Conservation (phyloP, 2,113 vertebrate genomes). For the Pionites leucogaster region DNA sequence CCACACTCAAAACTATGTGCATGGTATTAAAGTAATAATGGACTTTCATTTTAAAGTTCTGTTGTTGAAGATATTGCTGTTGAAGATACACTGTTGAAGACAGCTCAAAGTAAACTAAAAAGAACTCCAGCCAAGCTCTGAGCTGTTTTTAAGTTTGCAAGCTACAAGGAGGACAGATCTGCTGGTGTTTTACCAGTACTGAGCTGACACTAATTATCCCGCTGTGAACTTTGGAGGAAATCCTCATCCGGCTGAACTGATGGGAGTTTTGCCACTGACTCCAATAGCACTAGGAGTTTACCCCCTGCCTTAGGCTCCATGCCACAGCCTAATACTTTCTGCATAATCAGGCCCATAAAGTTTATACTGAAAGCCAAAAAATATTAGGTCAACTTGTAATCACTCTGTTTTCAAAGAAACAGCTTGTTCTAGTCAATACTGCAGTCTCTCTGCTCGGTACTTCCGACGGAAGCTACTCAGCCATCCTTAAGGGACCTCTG, state of each 20-base stretch:
- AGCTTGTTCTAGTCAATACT: background rate
- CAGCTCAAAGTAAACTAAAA: background rate
- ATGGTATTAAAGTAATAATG: background rate
- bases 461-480: background rate
- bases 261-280: constrained; percentile 26
- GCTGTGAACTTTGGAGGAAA: constrained; percentile 33
- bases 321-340: background rate
- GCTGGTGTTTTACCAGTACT: background rate
- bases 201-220: constrained; percentile 20
- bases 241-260: background rate
- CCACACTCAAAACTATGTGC: background rate
- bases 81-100: background rate
- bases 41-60: background rate
- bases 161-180: background rate
- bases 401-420: background rate
- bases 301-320: background rate
- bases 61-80: background rate
- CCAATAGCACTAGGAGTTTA: background rate
- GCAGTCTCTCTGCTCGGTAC: background rate
- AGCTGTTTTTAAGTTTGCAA: background rate
- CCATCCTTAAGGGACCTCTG: background rate
- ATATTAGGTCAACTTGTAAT: background rate
- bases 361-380: constrained; percentile 31
- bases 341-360: background rate
- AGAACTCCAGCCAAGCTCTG: background rate